phyloP scores from a whole-genome alignment of 2,888 invertebrate species.

The Anorthoa munda region DNA sequence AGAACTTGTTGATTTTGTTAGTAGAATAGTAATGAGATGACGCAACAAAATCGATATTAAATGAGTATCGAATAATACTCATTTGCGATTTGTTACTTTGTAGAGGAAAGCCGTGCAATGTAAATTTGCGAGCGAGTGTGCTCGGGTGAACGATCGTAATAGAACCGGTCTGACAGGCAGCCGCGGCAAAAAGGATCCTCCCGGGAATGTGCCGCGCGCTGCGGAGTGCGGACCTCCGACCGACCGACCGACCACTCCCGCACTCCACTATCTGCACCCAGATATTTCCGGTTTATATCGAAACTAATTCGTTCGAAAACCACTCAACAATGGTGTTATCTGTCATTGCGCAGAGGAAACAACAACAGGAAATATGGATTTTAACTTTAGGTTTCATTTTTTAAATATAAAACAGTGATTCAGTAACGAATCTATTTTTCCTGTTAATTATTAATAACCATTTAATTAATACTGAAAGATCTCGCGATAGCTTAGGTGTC shows the following conservation, averaged over 20 bases:
- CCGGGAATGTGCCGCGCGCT: slow-evolving; percentile 77
- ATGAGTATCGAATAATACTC: slow-evolving; percentile 51
- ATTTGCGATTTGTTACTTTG: slow-evolving; percentile 72
- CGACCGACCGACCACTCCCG: slow-evolving; percentile 53
- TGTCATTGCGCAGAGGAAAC: slow-evolving; percentile 39
- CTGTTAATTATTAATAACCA: slow-evolving; percentile 17
- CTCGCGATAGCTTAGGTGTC: neutral
- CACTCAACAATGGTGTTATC: slow-evolving; percentile 43
- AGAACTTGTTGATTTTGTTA: slow-evolving; percentile 49
- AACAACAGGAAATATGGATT: slow-evolving; percentile 51
- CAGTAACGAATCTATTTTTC: slow-evolving; percentile 37
- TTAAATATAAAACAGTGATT: slow-evolving; percentile 28
- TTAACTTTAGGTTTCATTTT: slow-evolving; percentile 21
- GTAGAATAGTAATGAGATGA: slow-evolving; percentile 61
- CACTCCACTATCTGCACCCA: slow-evolving; percentile 71
- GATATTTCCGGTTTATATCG: slow-evolving; percentile 80
- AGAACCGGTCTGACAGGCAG: slow-evolving; percentile 84
- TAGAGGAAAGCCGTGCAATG: slow-evolving; percentile 72
- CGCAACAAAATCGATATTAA: slow-evolving; percentile 54
- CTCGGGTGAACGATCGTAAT: slow-evolving; percentile 86
- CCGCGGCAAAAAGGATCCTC: slow-evolving; percentile 83
- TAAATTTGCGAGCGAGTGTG: slow-evolving; percentile 80
- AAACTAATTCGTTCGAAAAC: slow-evolving; percentile 57
- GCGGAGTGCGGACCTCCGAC: slow-evolving; percentile 26
- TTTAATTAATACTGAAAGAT: slow-evolving; percentile 15